These are phyloP conservation scores for Enteromius unitaeniatus DNA, from an alignment of 2,797 vertebrate species.

Conservation along the genomic window DNA sequence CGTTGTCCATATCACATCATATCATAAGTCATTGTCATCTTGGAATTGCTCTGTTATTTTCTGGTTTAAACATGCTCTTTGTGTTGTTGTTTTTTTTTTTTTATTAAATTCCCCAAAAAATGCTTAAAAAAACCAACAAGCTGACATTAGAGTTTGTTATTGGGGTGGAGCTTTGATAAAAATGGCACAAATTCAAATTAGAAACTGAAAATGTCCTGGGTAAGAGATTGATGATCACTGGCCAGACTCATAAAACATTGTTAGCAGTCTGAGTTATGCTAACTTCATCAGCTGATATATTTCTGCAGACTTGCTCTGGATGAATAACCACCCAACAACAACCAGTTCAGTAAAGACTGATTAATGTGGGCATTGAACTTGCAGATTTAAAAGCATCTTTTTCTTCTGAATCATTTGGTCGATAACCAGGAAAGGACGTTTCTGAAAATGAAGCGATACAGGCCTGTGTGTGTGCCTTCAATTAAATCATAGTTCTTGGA, in stretches of 20 bases:
- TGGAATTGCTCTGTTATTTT: neutral
- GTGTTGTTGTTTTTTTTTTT: neutral
- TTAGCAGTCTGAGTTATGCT: slow-evolving; percentile 20
- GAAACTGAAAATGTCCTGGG: slow-evolving; percentile 21
- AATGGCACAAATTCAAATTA: slow-evolving; percentile 6
- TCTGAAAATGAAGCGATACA: slow-evolving; percentile 14
- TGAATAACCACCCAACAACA: slow-evolving; percentile 12
- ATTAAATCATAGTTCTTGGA: slow-evolving; percentile 51
- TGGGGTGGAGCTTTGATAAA: neutral
- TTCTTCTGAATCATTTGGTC: slow-evolving; percentile 21
- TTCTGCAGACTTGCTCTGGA: slow-evolving; percentile 59
- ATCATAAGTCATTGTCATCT: neutral
- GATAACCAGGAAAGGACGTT: slow-evolving; percentile 16
- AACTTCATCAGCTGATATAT: slow-evolving; percentile 63
- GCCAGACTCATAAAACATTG: slow-evolving; percentile 27
- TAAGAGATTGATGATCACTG: slow-evolving; percentile 21
- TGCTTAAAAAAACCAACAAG: neutral
- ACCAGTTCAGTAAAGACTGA: slow-evolving; percentile 3
- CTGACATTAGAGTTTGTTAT: neutral
- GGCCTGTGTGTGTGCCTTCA: slow-evolving; percentile 36
- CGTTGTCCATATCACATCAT: no score
- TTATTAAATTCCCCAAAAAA: neutral
- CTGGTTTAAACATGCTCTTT: neutral
- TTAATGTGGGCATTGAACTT: slow-evolving; percentile 10
- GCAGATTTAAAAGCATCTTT: slow-evolving; percentile 9